A percentile compares a stretch with the other conserved stretches of the same genome.
Evolutionary conservation across 2,888 invertebrate genomes (phyloP).

Genomic region (Eurytoma adleriae): DNA sequence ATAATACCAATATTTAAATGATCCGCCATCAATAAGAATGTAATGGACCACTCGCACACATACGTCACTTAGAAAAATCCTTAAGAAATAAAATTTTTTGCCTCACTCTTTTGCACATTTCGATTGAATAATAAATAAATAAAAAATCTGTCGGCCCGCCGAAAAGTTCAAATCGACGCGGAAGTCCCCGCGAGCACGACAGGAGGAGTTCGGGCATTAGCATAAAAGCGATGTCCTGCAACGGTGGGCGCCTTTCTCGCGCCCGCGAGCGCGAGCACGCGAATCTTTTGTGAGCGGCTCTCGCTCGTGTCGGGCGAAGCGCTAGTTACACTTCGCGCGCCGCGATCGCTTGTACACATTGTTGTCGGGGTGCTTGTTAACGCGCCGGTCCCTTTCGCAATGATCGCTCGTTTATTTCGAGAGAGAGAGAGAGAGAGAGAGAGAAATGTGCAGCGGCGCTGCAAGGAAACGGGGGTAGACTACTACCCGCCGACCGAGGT

Average conservation of each 20-base stretch:
- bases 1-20: too few species aligned
- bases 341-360: conserved; percentile 6
- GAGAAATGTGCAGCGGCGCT: not conserved
- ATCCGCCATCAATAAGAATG: too few species aligned
- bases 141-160: too few species aligned
- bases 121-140: too few species aligned
- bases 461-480: not conserved
- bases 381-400: conserved; percentile 15
- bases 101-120: too few species aligned
- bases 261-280: not conserved
- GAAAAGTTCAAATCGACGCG: too few species aligned
- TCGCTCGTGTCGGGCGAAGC: not conserved
- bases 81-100: too few species aligned
- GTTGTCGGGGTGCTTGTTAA: conserved; percentile 29
- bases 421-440: not conserved
- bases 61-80: too few species aligned
- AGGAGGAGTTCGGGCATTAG: conserved; percentile 13
- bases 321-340: not conserved
- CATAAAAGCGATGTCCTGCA: conserved; percentile 9
- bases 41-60: too few species aligned
- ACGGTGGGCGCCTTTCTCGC: conserved; percentile 20
- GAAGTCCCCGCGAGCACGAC: not conserved
- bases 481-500: not conserved
- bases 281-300: not conserved
- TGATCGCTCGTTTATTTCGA: not conserved